A percentile compares a stretch with the other conserved stretches of the same genome.
phyloP scores from a whole-genome alignment of 2,888 invertebrate genomes.

The Allygus modestus region DNA sequence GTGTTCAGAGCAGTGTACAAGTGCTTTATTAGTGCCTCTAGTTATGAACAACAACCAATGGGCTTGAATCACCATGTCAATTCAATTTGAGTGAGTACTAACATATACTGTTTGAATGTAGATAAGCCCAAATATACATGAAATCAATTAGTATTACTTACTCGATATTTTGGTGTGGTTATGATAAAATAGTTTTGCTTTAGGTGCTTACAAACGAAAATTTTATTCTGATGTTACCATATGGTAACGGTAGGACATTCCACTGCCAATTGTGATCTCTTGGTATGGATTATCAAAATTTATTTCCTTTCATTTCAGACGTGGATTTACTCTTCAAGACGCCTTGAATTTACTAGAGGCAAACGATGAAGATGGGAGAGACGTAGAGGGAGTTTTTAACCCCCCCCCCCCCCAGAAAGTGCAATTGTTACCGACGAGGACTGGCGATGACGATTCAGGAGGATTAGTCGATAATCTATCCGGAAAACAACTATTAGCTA shows the following conservation, averaged over 20 bases:
- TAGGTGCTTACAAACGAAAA: too few relatives aligned
- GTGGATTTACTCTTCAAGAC: slow-evolving; percentile 64
- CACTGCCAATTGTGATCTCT: slow-evolving; percentile 1
- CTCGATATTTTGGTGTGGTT: too few relatives aligned
- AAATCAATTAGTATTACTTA: too few relatives aligned
- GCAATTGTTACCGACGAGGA: slow-evolving; percentile 63
- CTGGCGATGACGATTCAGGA: slow-evolving; percentile 62
- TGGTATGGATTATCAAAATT: slow-evolving; percentile 35
- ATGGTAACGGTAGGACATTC: slow-evolving; percentile 29
- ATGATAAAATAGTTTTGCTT: too few relatives aligned
- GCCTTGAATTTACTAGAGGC: slow-evolving; percentile 60
- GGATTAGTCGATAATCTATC: slow-evolving; percentile 62
- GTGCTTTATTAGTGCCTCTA: too few relatives aligned
- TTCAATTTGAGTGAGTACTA: too few relatives aligned
- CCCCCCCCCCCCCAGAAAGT: slow-evolving; percentile 62
- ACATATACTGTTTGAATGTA: too few relatives aligned
- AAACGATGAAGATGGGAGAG: slow-evolving; percentile 44
- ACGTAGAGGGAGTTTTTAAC: slow-evolving; percentile 58
- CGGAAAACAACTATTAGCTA: slow-evolving; percentile 63
- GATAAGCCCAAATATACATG: too few relatives aligned
- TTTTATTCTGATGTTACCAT: slow-evolving; percentile 2
- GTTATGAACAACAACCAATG: too few relatives aligned
- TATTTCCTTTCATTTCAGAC: slow-evolving; percentile 50
- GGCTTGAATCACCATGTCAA: too few relatives aligned
- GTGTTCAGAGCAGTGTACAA: too few relatives aligned